phyloP scores from a whole-genome alignment of 2,888 invertebrate genomes.

The Pseudococcus viburni region DNA sequence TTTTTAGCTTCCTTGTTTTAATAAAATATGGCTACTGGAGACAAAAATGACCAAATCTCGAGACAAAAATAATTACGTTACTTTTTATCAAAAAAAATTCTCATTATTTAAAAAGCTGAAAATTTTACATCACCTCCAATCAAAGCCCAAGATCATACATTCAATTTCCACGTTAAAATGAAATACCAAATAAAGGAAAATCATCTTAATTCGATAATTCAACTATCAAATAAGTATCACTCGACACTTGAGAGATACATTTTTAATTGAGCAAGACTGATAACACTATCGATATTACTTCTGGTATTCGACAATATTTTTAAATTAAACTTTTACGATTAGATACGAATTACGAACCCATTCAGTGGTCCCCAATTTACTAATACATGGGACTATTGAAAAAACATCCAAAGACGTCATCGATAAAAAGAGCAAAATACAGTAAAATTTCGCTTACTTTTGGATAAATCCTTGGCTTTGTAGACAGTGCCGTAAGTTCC shows the following conservation, averaged over 20 bases:
- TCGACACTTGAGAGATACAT: not conserved
- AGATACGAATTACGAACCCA: not conserved
- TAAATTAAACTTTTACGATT: not conserved
- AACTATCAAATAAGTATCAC: not conserved
- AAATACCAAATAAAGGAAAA: not conserved
- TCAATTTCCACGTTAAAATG: no score
- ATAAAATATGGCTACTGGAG: no score
- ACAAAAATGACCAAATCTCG: no score
- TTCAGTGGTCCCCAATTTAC: not conserved
- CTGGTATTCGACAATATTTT: constrained; percentile 7
- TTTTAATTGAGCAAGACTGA: not conserved
- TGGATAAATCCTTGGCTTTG: constrained; percentile 85
- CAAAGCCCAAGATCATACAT: no score
- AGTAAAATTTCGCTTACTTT: constrained; percentile 71
- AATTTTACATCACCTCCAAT: no score
- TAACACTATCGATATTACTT: not conserved
- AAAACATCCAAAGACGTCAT: no score
- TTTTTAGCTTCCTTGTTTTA: no score
- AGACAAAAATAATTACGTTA: no score
- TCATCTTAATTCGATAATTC: not conserved
- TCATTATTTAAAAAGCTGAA: no score
- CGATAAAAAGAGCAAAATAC: not conserved
- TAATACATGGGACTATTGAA: no score
- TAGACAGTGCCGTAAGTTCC: constrained; percentile 99
- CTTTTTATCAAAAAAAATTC: no score